These are phyloP conservation scores for Rhadina sibilatrix DNA, from an alignment of 2,113 vertebrate genomes.

Conservation along the genomic window DNA sequence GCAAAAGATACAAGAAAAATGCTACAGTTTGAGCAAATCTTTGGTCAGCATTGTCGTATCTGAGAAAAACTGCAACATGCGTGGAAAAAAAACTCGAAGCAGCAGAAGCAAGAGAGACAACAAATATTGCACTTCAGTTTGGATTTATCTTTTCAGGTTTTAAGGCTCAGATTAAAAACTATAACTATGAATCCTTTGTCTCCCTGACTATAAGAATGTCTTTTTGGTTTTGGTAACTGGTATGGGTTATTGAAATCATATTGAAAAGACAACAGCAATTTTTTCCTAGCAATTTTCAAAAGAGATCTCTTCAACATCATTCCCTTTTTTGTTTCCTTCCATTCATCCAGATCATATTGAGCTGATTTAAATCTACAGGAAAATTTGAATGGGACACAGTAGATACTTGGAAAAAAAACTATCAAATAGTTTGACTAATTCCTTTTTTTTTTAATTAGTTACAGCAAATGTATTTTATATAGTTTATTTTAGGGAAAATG, in stretches of 20 bases:
- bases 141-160: background rate
- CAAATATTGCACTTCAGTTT: background rate
- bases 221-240: background rate
- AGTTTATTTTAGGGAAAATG: background rate
- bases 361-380: constrained; percentile 1
- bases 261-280: background rate
- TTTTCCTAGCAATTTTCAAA: background rate
- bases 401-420: background rate
- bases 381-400: background rate
- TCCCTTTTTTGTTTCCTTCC: background rate
- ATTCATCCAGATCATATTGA: background rate
- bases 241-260: background rate
- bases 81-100: background rate
- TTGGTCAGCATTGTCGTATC: accelerated
- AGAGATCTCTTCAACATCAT: background rate
- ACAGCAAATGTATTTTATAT: background rate
- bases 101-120: background rate
- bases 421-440: background rate
- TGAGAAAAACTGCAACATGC: background rate
- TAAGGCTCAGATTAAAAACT: background rate
- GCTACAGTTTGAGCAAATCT: background rate
- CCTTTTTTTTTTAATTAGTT: background rate
- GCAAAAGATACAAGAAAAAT: background rate
- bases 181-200: background rate
- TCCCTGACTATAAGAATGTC: background rate